phyloP scores from a whole-genome alignment of 2,113 vertebrate species.

The Bucco capensis region DNA sequence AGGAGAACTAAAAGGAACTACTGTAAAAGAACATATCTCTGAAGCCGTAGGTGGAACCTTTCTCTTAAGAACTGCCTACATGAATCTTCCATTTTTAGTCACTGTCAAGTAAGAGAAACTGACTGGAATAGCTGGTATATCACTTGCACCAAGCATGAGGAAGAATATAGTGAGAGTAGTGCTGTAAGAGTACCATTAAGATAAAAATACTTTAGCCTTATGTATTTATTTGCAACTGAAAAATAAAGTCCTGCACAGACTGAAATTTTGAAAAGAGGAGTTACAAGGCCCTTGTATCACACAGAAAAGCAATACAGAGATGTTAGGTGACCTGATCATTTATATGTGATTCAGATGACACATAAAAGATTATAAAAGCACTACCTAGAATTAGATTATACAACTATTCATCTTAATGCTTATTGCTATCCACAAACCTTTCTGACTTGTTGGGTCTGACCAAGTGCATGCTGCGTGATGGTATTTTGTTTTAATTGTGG shows the following conservation, averaged over 20 bases:
- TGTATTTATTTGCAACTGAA: background rate
- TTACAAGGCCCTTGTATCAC: background rate
- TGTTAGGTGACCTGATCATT: background rate
- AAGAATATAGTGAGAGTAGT: background rate
- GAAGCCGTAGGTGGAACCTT: background rate
- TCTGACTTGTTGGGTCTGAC: slow-evolving; percentile 74
- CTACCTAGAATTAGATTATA: background rate
- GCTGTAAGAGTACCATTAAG: background rate
- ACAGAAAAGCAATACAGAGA: background rate
- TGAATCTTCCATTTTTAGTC: background rate
- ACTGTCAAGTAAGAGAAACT: background rate
- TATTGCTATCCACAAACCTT: slow-evolving; percentile 76
- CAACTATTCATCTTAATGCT: background rate
- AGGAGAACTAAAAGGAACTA: background rate
- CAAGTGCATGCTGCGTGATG: slow-evolving; percentile 70
- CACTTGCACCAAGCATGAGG: background rate
- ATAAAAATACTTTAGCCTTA: background rate
- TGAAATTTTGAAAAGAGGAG: background rate
- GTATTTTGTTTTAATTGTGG: slow-evolving; percentile 73
- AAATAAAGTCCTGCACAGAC: background rate
- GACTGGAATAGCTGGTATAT: background rate
- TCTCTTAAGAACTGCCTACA: background rate
- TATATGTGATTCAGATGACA: background rate
- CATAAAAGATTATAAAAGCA: background rate
- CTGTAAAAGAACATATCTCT: background rate